Percentiles rank a stretch among this genome's conserved stretches.
These are phyloP conservation scores for Pachyramphus minor DNA, from an alignment of 2,113 vertebrate species.

Conservation along the genomic window DNA sequence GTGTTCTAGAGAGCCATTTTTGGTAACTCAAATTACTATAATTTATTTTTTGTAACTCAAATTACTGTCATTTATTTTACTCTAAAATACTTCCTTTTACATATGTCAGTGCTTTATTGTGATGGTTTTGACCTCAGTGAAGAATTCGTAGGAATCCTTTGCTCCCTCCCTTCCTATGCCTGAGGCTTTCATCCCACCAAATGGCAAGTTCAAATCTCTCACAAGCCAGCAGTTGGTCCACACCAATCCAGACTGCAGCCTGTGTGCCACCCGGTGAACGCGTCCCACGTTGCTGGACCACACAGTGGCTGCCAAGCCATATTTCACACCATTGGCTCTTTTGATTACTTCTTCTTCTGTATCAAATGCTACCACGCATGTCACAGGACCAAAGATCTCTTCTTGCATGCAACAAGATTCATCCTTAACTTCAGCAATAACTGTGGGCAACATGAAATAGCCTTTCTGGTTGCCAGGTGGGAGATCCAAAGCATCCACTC, in stretches of 20 bases:
- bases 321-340: slow-evolving; percentile 87
- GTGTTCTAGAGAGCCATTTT: not conserved
- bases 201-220: slow-evolving; percentile 94
- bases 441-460: slow-evolving; percentile 91
- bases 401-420: slow-evolving; percentile 91
- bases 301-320: slow-evolving; percentile 85
- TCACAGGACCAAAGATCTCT: slow-evolving; percentile 96
- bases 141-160: slow-evolving; percentile 93
- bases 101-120: slow-evolving; percentile 85
- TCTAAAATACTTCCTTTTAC: not conserved
- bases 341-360: slow-evolving; percentile 88
- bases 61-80: not conserved
- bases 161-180: slow-evolving; percentile 92
- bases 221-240: slow-evolving; percentile 98
- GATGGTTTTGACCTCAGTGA: slow-evolving; percentile 94
- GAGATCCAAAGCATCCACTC: slow-evolving; percentile 80
- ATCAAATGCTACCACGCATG: slow-evolving; percentile 87
- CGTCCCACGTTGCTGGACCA: slow-evolving; percentile 88
- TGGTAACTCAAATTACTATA: not conserved
- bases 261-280: slow-evolving; percentile 84
- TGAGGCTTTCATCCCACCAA: slow-evolving; percentile 95
- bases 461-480: slow-evolving; percentile 77
- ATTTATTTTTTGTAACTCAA: not conserved
- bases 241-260: slow-evolving; percentile 86
- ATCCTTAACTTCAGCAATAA: slow-evolving; percentile 84